phyloP scores from a whole-genome alignment of 2,797 vertebrate species.

The Cygnus olor region DNA sequence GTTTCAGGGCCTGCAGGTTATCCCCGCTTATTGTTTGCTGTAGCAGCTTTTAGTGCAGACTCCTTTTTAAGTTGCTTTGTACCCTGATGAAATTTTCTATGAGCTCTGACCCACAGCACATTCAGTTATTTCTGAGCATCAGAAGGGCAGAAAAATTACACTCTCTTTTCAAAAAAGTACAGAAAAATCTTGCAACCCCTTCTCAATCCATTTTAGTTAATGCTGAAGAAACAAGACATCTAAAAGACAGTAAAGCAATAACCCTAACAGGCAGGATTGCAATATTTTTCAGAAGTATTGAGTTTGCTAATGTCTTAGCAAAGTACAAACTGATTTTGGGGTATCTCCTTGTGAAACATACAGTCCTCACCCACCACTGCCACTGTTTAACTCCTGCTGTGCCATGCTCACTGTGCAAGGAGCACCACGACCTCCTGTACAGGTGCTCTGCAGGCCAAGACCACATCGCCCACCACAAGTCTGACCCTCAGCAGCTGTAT shows the following conservation, averaged over 20 bases:
- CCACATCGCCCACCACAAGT: accelerated
- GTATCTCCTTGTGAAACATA: background rate
- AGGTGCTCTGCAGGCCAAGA: background rate
- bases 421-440: background rate
- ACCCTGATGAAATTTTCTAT: background rate
- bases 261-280: background rate
- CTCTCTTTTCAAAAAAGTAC: background rate
- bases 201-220: background rate
- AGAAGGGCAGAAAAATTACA: background rate
- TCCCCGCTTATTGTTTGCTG: background rate
- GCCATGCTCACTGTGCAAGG: background rate
- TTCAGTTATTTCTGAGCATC: background rate
- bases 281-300: background rate
- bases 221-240: background rate
- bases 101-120: background rate
- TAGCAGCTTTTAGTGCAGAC: background rate
- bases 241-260: background rate
- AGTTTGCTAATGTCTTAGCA: background rate
- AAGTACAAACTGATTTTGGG: background rate
- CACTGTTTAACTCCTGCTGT: background rate
- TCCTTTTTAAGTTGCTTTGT: background rate
- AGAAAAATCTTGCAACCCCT: background rate
- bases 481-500: background rate
- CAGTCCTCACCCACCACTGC: background rate
- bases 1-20: background rate